Percentiles rank a stretch among this genome's conserved stretches.
These are phyloP conservation scores for Oryzias sinensis DNA, from an alignment of 2,797 vertebrate species.

Conservation along the genomic window DNA sequence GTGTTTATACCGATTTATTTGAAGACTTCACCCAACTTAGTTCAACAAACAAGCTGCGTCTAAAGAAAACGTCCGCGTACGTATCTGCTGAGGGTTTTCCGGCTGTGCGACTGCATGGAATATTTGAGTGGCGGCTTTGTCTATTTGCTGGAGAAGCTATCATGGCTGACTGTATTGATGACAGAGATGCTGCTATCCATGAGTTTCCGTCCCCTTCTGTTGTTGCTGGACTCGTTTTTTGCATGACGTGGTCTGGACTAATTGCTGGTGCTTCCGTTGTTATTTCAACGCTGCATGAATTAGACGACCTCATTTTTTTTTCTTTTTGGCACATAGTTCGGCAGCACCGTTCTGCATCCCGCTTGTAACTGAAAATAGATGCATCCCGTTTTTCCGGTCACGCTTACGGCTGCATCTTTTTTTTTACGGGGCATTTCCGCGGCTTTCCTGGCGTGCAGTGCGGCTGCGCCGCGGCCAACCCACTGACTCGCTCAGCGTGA, in stretches of 20 bases:
- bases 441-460: constrained; percentile 63
- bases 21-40: constrained; percentile 1
- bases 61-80: accelerated
- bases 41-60: accelerated
- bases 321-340: neutral
- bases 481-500: constrained; percentile 29
- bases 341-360: constrained; percentile 3
- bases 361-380: neutral
- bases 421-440: constrained; percentile 50
- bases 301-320: neutral
- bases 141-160: constrained; percentile 64
- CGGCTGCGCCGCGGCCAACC: constrained; percentile 42
- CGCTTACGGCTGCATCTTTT: too few species aligned
- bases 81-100: neutral
- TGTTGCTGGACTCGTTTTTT: constrained; percentile 21
- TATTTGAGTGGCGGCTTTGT: constrained; percentile 45
- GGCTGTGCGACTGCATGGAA: constrained; percentile 3
- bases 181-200: constrained; percentile 36
- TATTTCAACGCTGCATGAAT: neutral
- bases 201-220: constrained; percentile 29
- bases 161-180: constrained; percentile 64
- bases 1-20: constrained; percentile 12
- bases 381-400: too few species aligned
- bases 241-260: constrained; percentile 7
- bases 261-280: neutral